phyloP scores from a whole-genome alignment of 2,797 vertebrate species.

The Scleropages formosus region DNA sequence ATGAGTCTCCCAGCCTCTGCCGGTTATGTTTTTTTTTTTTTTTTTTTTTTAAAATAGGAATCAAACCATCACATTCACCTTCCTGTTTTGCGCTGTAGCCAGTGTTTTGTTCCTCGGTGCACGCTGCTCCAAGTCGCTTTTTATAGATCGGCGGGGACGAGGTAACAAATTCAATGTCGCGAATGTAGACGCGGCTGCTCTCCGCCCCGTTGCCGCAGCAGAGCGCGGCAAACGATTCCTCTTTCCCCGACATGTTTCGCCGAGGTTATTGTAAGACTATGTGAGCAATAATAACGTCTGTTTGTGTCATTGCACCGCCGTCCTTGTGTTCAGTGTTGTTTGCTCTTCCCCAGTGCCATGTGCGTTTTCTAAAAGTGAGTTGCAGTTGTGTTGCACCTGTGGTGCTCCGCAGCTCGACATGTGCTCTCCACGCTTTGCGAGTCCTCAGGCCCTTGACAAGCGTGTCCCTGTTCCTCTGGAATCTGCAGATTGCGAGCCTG shows the following conservation, averaged over 20 bases:
- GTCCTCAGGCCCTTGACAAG: background rate
- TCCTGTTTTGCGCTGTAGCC: background rate
- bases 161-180: conserved; percentile 1
- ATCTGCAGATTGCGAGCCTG: conserved; percentile 84
- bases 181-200: background rate
- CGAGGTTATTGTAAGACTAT: background rate
- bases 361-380: conserved; percentile 12
- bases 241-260: background rate
- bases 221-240: too few species aligned
- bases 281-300: conserved; percentile 13
- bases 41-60: too few species aligned
- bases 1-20: conserved; percentile 22
- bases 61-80: conserved; percentile 6
- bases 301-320: background rate
- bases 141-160: conserved; percentile 11
- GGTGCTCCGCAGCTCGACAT: background rate
- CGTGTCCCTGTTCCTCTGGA: conserved; percentile 42
- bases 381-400: background rate
- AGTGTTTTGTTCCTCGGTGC: background rate
- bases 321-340: background rate
- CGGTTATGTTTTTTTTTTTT: background rate
- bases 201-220: too few species aligned
- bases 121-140: conserved; percentile 4
- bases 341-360: background rate
- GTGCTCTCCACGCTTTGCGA: background rate